Evolutionary conservation across 2,888 invertebrate species (phyloP).

Genomic region (Nasonia oneida): DNA sequence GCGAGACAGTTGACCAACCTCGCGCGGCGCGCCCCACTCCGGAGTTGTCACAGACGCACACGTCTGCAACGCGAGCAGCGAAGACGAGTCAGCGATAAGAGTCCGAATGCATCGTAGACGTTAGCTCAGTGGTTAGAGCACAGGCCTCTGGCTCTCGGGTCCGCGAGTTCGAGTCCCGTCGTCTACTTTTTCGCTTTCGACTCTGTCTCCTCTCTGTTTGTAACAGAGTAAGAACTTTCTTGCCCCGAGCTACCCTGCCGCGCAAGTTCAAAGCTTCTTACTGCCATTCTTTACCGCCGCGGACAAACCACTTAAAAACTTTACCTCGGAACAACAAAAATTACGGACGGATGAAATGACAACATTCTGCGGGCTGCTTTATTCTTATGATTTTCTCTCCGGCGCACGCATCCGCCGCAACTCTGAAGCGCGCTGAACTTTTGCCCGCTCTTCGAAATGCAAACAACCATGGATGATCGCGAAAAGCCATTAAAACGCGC

Average conservation of each 20-base stretch:
- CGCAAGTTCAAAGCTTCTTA: background rate
- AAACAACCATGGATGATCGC: background rate
- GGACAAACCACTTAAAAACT: conserved; percentile 13
- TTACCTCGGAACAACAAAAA: background rate
- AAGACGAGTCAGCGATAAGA: too few relatives aligned
- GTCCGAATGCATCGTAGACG: too few relatives aligned
- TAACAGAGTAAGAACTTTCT: background rate
- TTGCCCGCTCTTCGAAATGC: background rate
- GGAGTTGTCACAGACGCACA: too few relatives aligned
- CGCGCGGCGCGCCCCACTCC: background rate
- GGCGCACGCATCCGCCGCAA: background rate
- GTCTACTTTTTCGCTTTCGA: too few relatives aligned
- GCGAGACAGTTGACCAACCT: background rate
- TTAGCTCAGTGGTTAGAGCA: too few relatives aligned
- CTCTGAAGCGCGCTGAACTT: background rate
- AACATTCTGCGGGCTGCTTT: background rate
- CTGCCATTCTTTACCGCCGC: background rate
- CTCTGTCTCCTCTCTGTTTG: too few relatives aligned
- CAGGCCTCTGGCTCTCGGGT: too few relatives aligned
- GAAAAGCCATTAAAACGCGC: too few relatives aligned
- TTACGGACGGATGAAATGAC: background rate
- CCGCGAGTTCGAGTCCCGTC: too few relatives aligned
- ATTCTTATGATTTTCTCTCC: background rate
- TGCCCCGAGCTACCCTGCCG: background rate
- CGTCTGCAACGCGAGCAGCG: too few relatives aligned